Percentiles rank a stretch among this genome's conserved stretches.
Conservation (phyloP, 2,888 invertebrate genomes). For the Chydorus sphaericus region DNA sequence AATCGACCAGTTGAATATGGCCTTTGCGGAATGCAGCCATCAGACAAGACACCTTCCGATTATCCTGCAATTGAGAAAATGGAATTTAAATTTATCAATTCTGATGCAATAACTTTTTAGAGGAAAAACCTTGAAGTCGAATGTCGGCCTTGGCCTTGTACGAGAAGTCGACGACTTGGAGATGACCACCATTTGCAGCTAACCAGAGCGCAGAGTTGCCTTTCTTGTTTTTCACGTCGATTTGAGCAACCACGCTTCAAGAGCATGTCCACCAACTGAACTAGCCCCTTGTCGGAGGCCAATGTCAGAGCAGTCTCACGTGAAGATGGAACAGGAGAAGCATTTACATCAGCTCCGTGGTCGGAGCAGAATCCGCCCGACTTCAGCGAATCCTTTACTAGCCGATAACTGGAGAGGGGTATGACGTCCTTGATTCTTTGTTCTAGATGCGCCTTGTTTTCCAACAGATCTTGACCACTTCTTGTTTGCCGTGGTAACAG, state of each 20-base stretch:
- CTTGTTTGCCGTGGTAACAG: slow-evolving; percentile 97
- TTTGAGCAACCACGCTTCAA: slow-evolving; percentile 57
- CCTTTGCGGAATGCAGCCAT: slow-evolving; percentile 98
- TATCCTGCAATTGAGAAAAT: slow-evolving; percentile 28
- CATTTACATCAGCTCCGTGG: slow-evolving; percentile 96
- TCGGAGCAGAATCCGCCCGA: slow-evolving; percentile 87
- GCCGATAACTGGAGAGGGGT: slow-evolving; percentile 99
- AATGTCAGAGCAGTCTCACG: slow-evolving; percentile 97
- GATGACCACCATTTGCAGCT: slow-evolving; percentile 93
- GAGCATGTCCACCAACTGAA: slow-evolving; percentile 73
- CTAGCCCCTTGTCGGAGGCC: slow-evolving; percentile 98
- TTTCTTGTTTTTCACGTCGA: slow-evolving; percentile 98
- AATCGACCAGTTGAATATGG: slow-evolving; percentile 91
- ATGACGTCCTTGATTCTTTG: slow-evolving; percentile 95
- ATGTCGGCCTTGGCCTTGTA: slow-evolving; percentile 84
- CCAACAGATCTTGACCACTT: slow-evolving; percentile 91
- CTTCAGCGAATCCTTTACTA: slow-evolving; percentile 96
- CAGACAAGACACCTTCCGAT: slow-evolving; percentile 72
- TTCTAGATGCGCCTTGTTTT: slow-evolving; percentile 95
- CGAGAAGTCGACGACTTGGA: slow-evolving; percentile 88
- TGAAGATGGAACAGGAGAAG: slow-evolving; percentile 93
- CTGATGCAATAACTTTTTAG: not conserved
- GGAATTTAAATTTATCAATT: no score
- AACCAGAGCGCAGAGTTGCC: slow-evolving; percentile 97
- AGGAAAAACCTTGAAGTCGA: slow-evolving; percentile 87